Evolutionary conservation across 2,113 vertebrate genomes (phyloP), one percentile per base, ranked within the genome.

Genomic region (Odobenus rosmarus): DNA sequence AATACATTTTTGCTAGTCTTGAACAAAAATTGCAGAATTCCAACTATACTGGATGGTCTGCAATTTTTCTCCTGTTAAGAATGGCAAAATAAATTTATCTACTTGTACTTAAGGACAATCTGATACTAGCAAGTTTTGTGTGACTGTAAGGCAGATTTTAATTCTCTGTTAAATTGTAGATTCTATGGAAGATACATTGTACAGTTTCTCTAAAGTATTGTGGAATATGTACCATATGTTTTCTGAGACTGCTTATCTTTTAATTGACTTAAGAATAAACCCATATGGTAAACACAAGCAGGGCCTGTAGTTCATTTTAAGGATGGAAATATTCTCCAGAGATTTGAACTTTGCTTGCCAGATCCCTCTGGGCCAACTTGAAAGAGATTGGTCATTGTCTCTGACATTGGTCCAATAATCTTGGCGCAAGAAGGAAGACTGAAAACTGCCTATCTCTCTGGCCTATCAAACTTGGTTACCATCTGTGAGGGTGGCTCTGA

Each of bases 251-350:
- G 92, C 96, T 97, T 98, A 96, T 97, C 95, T 98, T 97, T 93
- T 98, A 96, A 97, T 90, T 97, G 96, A 81, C 88, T 95, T 55
- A 46, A 92, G 93, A 97, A 96, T 96, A 94, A 98, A 81, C 23
- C 87, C 97, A 97, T 97, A 92, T 98, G 96, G 96, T 92, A 96
- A 97, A 96, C 80, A 97, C 81, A 97, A 93, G 90, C n/a, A 81
- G 71, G 31, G 88, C 7, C 96, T 96, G 39, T 69, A 88, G 28
- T 95, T 97, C 53, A 90, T 97, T 23, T 36, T 89, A 96, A 88
- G 87, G 64, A 86, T 96, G 82, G 82, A 95, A 97, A 95, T 96
- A 87, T 39, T 77, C 64, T 87, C 74, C 57, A 61, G 87, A 97
- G 74, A 82, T 62, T 42, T 95, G 69, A 97, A 88, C 51, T 95